phyloP scores from a whole-genome alignment of 2,797 vertebrate genomes.

The Dendrocincla fuliginosa region DNA sequence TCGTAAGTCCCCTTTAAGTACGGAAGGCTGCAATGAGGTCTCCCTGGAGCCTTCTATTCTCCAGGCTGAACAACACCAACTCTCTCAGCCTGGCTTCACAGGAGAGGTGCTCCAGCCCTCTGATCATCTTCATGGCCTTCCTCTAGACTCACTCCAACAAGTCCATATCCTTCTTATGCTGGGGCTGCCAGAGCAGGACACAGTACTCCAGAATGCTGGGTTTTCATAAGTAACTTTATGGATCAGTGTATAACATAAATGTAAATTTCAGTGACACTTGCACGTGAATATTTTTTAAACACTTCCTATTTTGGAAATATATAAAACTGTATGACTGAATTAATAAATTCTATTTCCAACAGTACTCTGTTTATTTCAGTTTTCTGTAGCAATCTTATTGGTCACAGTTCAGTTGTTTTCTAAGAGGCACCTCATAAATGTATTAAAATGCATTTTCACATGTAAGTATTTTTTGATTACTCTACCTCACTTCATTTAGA shows the following conservation, averaged over 20 bases:
- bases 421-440: not conserved
- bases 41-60: not conserved
- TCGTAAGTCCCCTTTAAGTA: not conserved
- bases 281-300: not conserved
- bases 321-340: not conserved
- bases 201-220: not conserved
- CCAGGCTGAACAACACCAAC: not conserved
- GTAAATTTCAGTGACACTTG: not conserved
- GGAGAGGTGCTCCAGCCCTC: not conserved
- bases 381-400: not conserved
- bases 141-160: not conserved
- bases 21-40: not conserved
- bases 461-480: conserved; percentile 27
- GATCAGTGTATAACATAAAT: rapidly evolving
- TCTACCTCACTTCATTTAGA: conserved; percentile 33
- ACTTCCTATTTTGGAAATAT: not conserved
- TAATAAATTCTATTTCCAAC: not conserved
- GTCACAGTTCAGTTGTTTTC: not conserved
- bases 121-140: not conserved
- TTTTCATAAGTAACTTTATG: not conserved
- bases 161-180: rapidly evolving
- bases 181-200: not conserved
- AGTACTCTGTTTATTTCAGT: not conserved
- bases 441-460: not conserved
- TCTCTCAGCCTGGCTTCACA: not conserved